Evolutionary conservation across 2,888 invertebrate genomes (phyloP), one percentile per base, ranked within the genome.

Genomic region (Chalcis sispes): DNA sequence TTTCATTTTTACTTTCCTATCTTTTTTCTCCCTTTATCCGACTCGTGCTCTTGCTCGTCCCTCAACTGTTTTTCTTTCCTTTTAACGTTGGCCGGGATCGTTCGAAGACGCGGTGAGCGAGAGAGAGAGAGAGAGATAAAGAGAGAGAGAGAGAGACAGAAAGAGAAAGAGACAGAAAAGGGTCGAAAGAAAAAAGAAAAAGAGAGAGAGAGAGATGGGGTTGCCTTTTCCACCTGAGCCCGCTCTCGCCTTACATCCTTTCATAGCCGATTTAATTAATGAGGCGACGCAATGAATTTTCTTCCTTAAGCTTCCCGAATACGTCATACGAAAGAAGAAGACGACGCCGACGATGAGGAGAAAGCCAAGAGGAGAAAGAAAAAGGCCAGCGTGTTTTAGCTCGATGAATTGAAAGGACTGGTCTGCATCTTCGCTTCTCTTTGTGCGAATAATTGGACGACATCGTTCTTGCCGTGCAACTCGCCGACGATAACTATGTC

Each of bases 221-320:
- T 4, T 7, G 36, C 15, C 50, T 52, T 52, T 66, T 52, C 36
- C 52, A 66, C 50, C 65, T 52, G 65, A 23, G 23, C 32, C 23
- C 46, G 1, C n/a, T 15, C 48, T 72, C 42, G 54, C 54, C 71
- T 72, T 72, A 72, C 54, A 32, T 72, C 27, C 42, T 56, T 72
- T 72, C 52, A 72, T 27, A 32, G 54, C 23, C 40, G 40, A 32
- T 73, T 66, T 73, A 73, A 73, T 73, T 73, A 73, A 73, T 66
- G 66, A 59, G 59, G 52, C 29, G 66, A 50, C 13, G 73, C 18
- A 3, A 27, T 20, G 42, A 73, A 59, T 42, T 65, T 65, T 58
- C 62, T 29, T 66, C 29, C 15, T 29, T 2, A 10, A n/a, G 61
- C 23, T n/a, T 36, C 10, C 36, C 36, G 10, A 7, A 36, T 7